Percentiles rank a stretch among this genome's conserved stretches.
Conservation (phyloP, 1,140 invertebrate genomes). For the Trichonephila clavata region DNA sequence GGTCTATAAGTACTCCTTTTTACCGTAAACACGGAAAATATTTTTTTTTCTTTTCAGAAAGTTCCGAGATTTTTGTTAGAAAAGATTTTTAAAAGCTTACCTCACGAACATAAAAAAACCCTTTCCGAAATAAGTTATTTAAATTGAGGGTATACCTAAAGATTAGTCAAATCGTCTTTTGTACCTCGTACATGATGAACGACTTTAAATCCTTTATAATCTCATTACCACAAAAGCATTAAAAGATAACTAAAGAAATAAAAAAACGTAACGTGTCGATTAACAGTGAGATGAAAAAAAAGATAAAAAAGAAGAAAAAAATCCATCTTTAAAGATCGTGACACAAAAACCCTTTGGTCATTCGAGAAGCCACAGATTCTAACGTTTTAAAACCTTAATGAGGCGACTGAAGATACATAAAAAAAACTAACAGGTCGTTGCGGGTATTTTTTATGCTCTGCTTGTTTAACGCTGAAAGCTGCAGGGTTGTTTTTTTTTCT, state of each 20-base stretch:
- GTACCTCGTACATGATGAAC: conserved; percentile 56
- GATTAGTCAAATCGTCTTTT: conserved; percentile 74
- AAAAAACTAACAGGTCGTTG: conserved; percentile 75
- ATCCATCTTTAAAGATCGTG: conserved; percentile 57
- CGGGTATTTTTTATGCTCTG: conserved; percentile 59
- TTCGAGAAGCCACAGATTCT: conserved; percentile 71
- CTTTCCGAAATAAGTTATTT: conserved; percentile 66
- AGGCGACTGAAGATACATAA: conserved; percentile 62
- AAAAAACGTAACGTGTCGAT: conserved; percentile 62
- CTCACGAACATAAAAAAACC: conserved; percentile 38
- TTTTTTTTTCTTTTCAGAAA: not conserved
- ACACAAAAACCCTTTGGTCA: conserved; percentile 74
- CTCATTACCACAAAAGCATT: conserved; percentile 72
- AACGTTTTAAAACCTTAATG: conserved; percentile 76
- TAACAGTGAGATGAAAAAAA: not conserved
- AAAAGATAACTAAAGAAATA: conserved; percentile 55
- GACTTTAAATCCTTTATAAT: conserved; percentile 74
- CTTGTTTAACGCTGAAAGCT: conserved; percentile 69
- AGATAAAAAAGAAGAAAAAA: conserved; percentile 32
- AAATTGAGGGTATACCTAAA: conserved; percentile 70
- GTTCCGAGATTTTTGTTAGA: conserved; percentile 28
- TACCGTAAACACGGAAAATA: not conserved
- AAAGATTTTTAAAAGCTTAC: conserved; percentile 28
- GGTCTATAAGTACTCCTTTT: not conserved
- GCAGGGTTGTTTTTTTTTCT: conserved; percentile 47